Evolutionary conservation across 1,140 invertebrate species (phyloP).

Genomic region (Lordiphosa clarofinis): DNA sequence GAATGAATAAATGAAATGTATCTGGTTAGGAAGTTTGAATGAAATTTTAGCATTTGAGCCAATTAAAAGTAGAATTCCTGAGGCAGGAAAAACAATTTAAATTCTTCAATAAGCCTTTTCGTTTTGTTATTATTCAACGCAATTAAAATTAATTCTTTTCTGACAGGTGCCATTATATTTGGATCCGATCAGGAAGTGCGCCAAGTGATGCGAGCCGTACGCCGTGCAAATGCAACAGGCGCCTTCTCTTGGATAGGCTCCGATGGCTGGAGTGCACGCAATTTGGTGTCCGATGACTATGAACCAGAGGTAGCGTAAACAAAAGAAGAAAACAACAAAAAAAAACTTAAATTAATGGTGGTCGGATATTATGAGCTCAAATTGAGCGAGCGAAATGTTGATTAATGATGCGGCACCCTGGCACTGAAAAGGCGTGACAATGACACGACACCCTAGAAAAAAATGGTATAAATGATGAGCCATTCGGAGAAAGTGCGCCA

Average conservation of each 20-base stretch:
- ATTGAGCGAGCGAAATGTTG: conserved; percentile 59
- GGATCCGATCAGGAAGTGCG: conserved; percentile 98
- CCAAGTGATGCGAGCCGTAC: conserved; percentile 94
- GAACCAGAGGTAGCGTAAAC: conserved; percentile 85
- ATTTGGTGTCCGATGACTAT: conserved; percentile 92
- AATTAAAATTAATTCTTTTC: conserved; percentile 41
- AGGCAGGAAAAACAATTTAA: background rate
- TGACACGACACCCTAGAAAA: conserved; percentile 42
- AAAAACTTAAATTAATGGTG: conserved; percentile 31
- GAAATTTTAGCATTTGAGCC: conserved; percentile 2
- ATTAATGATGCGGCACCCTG: conserved; percentile 55
- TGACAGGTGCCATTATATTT: conserved; percentile 94
- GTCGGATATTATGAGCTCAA: conserved; percentile 58
- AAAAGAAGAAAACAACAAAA: conserved; percentile 8
- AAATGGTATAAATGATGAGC: conserved; percentile 61
- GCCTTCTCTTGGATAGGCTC: conserved; percentile 97
- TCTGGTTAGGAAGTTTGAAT: background rate
- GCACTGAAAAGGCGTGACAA: conserved; percentile 31
- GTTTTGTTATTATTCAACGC: conserved; percentile 18
- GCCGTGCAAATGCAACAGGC: conserved; percentile 92
- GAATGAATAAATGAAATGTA: no score
- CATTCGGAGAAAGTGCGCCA: conserved; percentile 2
- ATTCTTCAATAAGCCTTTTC: conserved; percentile 4
- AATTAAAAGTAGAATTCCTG: conserved; percentile 21
- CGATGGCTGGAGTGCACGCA: conserved; percentile 94